Percentiles rank a stretch among this genome's conserved stretches.
Evolutionary conservation across 2,888 invertebrate species (phyloP).

Genomic region (Euclidia mi): DNA sequence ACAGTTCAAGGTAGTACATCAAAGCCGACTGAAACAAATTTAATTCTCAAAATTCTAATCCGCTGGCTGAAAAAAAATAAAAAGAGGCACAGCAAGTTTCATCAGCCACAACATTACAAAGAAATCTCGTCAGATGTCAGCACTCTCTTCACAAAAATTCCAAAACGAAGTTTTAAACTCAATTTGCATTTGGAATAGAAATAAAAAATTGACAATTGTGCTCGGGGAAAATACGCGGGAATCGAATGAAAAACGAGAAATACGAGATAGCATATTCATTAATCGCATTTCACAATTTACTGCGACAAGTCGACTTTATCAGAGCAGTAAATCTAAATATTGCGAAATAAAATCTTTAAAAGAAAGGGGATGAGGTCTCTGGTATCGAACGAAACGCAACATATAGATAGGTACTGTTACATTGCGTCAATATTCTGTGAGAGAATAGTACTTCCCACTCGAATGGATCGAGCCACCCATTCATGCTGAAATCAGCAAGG

Average conservation of each 20-base stretch:
- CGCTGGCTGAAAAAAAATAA: slow-evolving; percentile 27
- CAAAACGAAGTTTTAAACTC: slow-evolving; percentile 77
- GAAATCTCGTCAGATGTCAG: slow-evolving; percentile 62
- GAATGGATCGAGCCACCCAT: no score
- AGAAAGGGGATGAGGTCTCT: no score
- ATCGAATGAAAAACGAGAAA: slow-evolving; percentile 53
- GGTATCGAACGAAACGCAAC: no score
- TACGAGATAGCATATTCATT: slow-evolving; percentile 56
- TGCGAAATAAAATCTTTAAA: no score
- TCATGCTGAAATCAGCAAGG: no score
- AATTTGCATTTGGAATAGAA: slow-evolving; percentile 77
- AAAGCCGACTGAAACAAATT: slow-evolving; percentile 14
- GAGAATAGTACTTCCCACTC: no score
- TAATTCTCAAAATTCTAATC: slow-evolving; percentile 22
- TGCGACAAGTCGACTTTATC: slow-evolving; percentile 27
- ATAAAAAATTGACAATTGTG: slow-evolving; percentile 70
- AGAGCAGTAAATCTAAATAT: slow-evolving; percentile 34
- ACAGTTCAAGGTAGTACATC: slow-evolving; percentile 2
- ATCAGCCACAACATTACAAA: slow-evolving; percentile 51
- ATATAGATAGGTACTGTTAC: no score
- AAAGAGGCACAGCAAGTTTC: slow-evolving; percentile 29
- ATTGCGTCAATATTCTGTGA: no score
- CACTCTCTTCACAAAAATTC: slow-evolving; percentile 60
- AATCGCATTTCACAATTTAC: slow-evolving; percentile 58
- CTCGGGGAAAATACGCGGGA: slow-evolving; percentile 54